These are phyloP conservation scores for Alcedo atthis DNA, from an alignment of 2,797 vertebrate species.

Conservation along the genomic window DNA sequence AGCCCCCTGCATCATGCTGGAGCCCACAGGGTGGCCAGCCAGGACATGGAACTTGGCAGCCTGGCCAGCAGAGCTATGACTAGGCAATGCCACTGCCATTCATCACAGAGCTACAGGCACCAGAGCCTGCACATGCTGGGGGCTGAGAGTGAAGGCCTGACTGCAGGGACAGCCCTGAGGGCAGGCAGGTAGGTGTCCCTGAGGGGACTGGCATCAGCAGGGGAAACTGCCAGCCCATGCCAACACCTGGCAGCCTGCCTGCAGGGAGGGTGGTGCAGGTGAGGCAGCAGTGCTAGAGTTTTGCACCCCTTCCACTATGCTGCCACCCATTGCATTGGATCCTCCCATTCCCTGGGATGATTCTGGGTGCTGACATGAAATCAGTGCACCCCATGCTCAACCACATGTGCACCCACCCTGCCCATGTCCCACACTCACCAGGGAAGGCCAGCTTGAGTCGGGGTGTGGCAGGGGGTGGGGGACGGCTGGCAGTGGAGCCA, in stretches of 20 bases:
- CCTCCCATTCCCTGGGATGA: fast-evolving
- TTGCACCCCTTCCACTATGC: background rate
- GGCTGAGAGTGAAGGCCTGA: background rate
- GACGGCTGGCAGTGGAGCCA: background rate
- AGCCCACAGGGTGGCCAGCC: background rate
- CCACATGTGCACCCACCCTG: fast-evolving
- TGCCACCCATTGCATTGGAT: background rate
- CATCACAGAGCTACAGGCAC: fast-evolving
- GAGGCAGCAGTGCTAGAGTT: background rate
- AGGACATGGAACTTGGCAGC: background rate
- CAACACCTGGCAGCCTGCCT: background rate
- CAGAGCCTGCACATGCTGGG: fast-evolving
- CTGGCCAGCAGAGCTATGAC: fast-evolving
- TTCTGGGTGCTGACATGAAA: background rate
- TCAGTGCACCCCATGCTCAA: fast-evolving
- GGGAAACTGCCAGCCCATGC: background rate
- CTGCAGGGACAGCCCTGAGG: background rate
- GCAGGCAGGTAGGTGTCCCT: background rate
- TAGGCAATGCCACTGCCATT: fast-evolving
- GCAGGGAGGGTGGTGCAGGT: fast-evolving
- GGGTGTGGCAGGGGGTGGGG: conserved; percentile 15
- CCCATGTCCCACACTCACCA: conserved; percentile 52
- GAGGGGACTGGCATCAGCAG: background rate
- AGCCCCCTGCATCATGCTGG: background rate
- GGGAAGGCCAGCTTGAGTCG: conserved; percentile 77